Evolutionary conservation across 2,797 vertebrate species (phyloP).

Genomic region (Morelia viridis): DNA sequence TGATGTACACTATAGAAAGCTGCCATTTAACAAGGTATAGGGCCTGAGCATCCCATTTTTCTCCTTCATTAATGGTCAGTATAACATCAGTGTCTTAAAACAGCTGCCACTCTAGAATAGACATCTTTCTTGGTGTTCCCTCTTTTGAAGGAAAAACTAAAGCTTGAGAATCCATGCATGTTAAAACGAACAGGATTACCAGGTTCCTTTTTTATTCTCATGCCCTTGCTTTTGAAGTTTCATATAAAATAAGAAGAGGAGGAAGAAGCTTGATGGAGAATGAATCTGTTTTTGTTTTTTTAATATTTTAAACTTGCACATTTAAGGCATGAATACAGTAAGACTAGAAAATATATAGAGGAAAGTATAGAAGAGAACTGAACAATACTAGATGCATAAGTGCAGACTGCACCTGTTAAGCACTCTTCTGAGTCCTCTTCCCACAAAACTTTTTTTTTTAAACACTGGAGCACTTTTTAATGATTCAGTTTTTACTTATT

Average conservation of each 20-base stretch:
- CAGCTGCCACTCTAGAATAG: not conserved
- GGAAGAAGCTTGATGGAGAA: not conserved
- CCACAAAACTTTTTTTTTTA: not conserved
- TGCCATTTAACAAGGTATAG: not conserved
- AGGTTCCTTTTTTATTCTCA: not conserved
- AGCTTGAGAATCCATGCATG: not conserved
- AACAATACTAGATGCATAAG: not conserved
- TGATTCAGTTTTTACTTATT: not conserved
- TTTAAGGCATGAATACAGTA: not conserved
- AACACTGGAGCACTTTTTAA: not conserved
- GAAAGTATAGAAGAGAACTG: not conserved
- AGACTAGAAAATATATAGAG: not conserved
- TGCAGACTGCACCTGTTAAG: not conserved
- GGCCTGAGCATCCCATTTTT: not conserved
- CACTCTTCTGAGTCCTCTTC: not conserved
- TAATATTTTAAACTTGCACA: not conserved
- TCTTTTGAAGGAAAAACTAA: constrained; percentile 7
- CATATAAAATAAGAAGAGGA: not conserved
- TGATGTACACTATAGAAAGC: not conserved
- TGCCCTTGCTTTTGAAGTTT: not conserved
- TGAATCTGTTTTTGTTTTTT: not conserved
- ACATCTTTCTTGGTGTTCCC: not conserved
- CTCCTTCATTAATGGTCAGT: not conserved
- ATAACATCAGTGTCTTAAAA: constrained; percentile 24
- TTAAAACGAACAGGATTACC: not conserved